Conservation (phyloP, 2,888 invertebrate species). For the Metacarcinus magister region DNA sequence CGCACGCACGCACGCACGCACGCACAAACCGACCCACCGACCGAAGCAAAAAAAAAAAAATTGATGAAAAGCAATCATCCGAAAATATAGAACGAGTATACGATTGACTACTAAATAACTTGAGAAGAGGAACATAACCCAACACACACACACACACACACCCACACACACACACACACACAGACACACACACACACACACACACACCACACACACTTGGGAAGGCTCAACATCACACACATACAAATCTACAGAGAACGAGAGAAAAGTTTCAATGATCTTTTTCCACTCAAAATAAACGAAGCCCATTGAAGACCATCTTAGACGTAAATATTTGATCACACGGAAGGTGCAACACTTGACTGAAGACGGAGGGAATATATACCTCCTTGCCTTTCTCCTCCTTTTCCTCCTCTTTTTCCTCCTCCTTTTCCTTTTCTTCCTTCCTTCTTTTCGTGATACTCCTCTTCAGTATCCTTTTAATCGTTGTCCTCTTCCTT, state of each 20-base stretch:
- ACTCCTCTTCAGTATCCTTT: too few relatives aligned
- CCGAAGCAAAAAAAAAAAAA: too few relatives aligned
- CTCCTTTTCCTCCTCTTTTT: not conserved
- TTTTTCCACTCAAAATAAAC: not conserved
- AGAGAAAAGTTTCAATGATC: not conserved
- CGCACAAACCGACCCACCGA: not conserved
- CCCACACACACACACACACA: constrained; percentile 7
- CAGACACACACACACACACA: constrained; percentile 13
- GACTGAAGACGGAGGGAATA: not conserved
- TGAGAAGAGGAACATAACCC: too few relatives aligned
- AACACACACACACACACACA: constrained; percentile 1
- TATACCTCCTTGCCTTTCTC: not conserved
- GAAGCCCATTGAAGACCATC: not conserved
- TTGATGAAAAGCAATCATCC: too few relatives aligned
- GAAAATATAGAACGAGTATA: too few relatives aligned
- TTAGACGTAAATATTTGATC: not conserved
- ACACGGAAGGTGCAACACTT: not conserved
- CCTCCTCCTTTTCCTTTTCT: not conserved
- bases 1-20: not conserved
- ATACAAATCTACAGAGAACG: not conserved
- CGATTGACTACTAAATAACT: too few relatives aligned
- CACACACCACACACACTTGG: too few relatives aligned
- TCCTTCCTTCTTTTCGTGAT: too few relatives aligned
- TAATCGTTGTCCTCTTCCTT: not conserved
- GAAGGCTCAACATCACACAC: too few relatives aligned